These are phyloP conservation scores for Neotoma lepida DNA, from an alignment of 2,113 vertebrate species.

Conservation along the genomic window DNA sequence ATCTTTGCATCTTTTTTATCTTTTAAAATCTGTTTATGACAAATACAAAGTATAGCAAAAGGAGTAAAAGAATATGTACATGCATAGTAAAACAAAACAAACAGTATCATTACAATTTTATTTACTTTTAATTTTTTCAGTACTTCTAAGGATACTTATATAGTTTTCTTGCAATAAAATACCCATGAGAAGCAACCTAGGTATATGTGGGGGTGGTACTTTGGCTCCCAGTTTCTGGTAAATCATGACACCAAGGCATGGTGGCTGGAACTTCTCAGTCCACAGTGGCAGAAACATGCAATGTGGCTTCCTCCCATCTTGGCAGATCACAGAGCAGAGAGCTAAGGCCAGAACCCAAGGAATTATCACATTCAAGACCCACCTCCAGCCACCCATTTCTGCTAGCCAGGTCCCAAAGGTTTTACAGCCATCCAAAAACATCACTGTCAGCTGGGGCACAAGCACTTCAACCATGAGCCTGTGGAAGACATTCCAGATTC, in stretches of 20 bases:
- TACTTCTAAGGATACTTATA: slow-evolving; percentile 15
- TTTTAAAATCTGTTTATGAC: slow-evolving; percentile 72
- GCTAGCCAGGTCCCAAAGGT: background rate
- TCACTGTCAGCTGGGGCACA: background rate
- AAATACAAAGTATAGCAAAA: background rate
- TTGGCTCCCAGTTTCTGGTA: background rate
- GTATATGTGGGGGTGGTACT: background rate
- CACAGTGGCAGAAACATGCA: background rate
- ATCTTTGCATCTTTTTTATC: slow-evolving; percentile 85
- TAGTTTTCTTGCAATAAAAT: background rate
- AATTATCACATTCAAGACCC: background rate
- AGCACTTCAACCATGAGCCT: background rate
- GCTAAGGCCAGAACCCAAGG: background rate
- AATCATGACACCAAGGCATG: background rate
- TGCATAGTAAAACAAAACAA: background rate
- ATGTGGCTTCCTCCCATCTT: background rate
- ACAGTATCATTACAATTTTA: background rate
- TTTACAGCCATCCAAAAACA: background rate
- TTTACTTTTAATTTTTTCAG: background rate
- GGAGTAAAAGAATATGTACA: background rate
- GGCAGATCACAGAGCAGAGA: background rate
- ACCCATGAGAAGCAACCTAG: background rate
- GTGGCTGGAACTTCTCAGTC: background rate
- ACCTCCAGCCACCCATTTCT: background rate
- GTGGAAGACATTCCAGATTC: background rate